Evolutionary conservation across 2,888 invertebrate species (phyloP).

Genomic region (Pherbina coryleti): DNA sequence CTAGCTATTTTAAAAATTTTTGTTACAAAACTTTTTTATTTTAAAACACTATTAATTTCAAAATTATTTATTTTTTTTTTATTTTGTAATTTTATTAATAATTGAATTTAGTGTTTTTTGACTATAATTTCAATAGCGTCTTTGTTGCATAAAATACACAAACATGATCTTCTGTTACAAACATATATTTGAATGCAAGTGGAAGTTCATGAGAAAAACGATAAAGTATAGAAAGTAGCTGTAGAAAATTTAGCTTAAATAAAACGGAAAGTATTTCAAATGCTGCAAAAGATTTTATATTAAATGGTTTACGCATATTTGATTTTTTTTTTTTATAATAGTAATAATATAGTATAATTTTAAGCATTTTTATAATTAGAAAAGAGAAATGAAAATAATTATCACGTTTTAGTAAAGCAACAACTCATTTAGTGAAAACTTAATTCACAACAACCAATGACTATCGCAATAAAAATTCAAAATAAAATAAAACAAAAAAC

Average conservation of each 20-base stretch:
- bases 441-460: background rate
- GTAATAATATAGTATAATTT: background rate
- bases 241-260: too few relatives aligned
- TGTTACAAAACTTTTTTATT: constrained; percentile 2
- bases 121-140: background rate
- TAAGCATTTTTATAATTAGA: background rate
- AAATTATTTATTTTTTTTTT: background rate
- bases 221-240: too few relatives aligned
- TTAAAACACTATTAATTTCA: background rate
- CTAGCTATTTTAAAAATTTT: background rate
- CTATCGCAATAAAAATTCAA: background rate
- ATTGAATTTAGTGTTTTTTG: background rate
- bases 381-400: background rate
- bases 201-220: background rate
- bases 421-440: too few relatives aligned
- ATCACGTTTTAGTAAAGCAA: constrained; percentile 10
- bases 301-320: background rate
- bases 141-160: constrained; percentile 1
- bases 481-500: background rate
- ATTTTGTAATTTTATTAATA: background rate
- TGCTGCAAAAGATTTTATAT: background rate
- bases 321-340: background rate
- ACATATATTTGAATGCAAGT: constrained; percentile 24
- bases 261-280: background rate
- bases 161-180: background rate